Conservation (phyloP, 2,113 vertebrate species). For the Coracopsis vasa region DNA sequence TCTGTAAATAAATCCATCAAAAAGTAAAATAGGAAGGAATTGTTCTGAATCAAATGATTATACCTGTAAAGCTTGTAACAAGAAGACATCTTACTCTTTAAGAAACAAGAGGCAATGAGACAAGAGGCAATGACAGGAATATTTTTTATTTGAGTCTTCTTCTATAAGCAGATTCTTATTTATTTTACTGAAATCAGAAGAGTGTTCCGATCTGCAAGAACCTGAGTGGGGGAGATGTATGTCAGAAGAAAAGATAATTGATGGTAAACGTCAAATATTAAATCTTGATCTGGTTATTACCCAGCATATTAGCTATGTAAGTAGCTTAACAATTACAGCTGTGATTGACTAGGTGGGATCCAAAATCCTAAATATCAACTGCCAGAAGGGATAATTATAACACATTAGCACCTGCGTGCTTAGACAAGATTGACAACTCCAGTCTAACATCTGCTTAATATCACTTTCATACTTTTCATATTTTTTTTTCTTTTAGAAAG, state of each 20-base stretch:
- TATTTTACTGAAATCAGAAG: constrained; percentile 57
- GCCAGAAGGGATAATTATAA: constrained; percentile 85
- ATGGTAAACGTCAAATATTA: constrained; percentile 83
- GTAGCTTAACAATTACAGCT: constrained; percentile 84
- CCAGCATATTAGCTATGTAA: constrained; percentile 78
- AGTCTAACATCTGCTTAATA: constrained; percentile 81
- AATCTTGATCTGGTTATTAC: constrained; percentile 84
- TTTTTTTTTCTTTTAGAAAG: constrained; percentile 67
- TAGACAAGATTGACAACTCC: constrained; percentile 81
- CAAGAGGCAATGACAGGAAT: constrained; percentile 33
- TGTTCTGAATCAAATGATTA: background rate
- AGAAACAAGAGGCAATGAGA: constrained; percentile 29
- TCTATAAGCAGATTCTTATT: constrained; percentile 32
- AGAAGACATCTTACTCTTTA: constrained; percentile 2
- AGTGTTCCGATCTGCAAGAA: constrained; percentile 67
- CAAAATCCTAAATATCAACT: constrained; percentile 82
- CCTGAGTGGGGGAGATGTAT: constrained; percentile 57
- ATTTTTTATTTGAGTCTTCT: constrained; percentile 30
- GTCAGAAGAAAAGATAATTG: constrained; percentile 77
- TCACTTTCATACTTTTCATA: constrained; percentile 76
- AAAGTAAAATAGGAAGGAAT: constrained; percentile 15
- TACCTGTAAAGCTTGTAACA: constrained; percentile 15
- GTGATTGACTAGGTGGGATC: constrained; percentile 87
- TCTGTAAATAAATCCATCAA: constrained; percentile 46
- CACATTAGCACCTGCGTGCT: constrained; percentile 85